phyloP scores from a whole-genome alignment of 1,140 invertebrate genomes.

The Melitaea cinxia region DNA sequence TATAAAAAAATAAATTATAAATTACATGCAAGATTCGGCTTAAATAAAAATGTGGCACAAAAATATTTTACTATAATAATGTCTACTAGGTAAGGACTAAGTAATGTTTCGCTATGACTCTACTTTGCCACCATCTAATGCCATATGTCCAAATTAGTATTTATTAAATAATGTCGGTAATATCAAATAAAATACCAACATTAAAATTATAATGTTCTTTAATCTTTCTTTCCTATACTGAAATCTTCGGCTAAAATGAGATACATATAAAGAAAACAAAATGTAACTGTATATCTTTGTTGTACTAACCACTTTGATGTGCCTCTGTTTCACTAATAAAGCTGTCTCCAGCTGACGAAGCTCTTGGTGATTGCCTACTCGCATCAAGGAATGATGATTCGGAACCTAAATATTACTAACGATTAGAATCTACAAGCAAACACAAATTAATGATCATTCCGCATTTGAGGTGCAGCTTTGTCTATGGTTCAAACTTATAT shows the following conservation, averaged over 20 bases:
- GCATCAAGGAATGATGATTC: slow-evolving; percentile 73
- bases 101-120: slow-evolving; percentile 81
- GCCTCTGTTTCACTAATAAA: slow-evolving; percentile 76
- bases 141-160: neutral
- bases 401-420: slow-evolving; percentile 58
- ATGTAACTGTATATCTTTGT: slow-evolving; percentile 11
- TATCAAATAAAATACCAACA: neutral
- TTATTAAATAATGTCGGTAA: neutral
- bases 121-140: slow-evolving; percentile 77
- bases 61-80: slow-evolving; percentile 55
- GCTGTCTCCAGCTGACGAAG: slow-evolving; percentile 74
- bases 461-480: neutral
- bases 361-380: slow-evolving; percentile 71
- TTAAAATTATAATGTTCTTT: neutral
- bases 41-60: slow-evolving; percentile 75
- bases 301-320: slow-evolving; percentile 75
- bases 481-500: neutral
- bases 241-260: neutral
- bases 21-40: slow-evolving; percentile 66
- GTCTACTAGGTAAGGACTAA: slow-evolving; percentile 58
- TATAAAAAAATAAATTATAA: slow-evolving; percentile 27
- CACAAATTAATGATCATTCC: neutral
- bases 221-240: neutral
- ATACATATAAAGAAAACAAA: neutral
- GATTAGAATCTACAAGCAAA: slow-evolving; percentile 17